Conservation (phyloP, 1,140 invertebrate genomes). For the Formica selysi region DNA sequence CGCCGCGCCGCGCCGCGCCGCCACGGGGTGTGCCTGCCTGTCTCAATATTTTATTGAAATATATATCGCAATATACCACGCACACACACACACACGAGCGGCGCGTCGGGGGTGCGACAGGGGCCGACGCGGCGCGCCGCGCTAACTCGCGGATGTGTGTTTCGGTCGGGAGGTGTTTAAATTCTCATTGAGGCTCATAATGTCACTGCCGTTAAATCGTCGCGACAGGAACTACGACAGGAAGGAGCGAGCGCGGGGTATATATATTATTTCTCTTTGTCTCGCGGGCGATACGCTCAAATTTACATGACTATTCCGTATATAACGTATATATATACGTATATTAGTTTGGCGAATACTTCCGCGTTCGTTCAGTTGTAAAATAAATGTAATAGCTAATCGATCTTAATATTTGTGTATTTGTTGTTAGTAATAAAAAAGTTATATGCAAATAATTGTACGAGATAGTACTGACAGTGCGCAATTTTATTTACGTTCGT, state of each 20-base stretch:
- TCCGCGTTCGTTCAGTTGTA: no score
- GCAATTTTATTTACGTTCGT: background rate
- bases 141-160: slow-evolving; percentile 64
- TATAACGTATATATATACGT: background rate
- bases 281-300: slow-evolving; percentile 22
- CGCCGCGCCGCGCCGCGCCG: slow-evolving; percentile 62
- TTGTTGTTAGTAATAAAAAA: background rate
- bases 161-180: slow-evolving; percentile 54
- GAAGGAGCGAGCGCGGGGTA: slow-evolving; percentile 19
- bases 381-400: background rate
- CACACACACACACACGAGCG: slow-evolving; percentile 21
- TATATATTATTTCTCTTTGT: slow-evolving; percentile 58
- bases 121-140: slow-evolving; percentile 33
- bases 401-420: background rate
- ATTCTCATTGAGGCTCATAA: slow-evolving; percentile 60
- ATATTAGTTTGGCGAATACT: background rate
- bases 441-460: background rate
- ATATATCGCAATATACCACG: slow-evolving; percentile 76
- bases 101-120: slow-evolving; percentile 62
- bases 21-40: slow-evolving; percentile 69
- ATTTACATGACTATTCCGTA: slow-evolving; percentile 36
- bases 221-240: slow-evolving; percentile 56
- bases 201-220: slow-evolving; percentile 61
- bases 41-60: slow-evolving; percentile 83
- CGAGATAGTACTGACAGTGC: background rate